These are phyloP conservation scores for Crotalus viridis DNA, from an alignment of 2,113 vertebrate species.

Conservation along the genomic window DNA sequence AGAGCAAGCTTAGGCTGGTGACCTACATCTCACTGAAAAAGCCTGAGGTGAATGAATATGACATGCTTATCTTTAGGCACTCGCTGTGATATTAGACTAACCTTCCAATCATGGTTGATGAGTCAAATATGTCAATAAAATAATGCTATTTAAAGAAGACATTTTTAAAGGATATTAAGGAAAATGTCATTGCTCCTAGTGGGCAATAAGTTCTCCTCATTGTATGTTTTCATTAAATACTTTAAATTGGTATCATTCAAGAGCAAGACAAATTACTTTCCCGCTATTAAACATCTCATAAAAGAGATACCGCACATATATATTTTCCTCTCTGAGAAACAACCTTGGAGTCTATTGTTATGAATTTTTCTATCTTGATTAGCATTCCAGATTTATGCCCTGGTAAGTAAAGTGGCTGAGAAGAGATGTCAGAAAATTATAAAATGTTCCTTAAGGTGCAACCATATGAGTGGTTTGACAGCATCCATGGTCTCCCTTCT, in stretches of 20 bases:
- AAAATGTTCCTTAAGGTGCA: not conserved
- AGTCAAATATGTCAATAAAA: constrained; percentile 39
- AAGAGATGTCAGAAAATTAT: not conserved
- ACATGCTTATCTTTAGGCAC: constrained; percentile 18
- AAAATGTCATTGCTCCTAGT: constrained; percentile 33
- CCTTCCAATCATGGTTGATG: constrained; percentile 21
- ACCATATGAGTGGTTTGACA: not conserved
- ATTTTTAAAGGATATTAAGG: constrained; percentile 19
- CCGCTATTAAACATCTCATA: constrained; percentile 23
- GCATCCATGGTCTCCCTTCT: not conserved
- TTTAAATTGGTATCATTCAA: constrained; percentile 15
- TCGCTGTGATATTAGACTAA: constrained; percentile 32
- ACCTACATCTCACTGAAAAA: not conserved
- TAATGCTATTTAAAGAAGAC: constrained; percentile 32
- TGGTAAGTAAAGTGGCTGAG: not conserved
- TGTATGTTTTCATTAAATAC: constrained; percentile 35
- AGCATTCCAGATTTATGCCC: not conserved
- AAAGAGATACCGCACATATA: not conserved
- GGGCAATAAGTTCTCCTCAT: constrained; percentile 27
- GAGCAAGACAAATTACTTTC: constrained; percentile 20
- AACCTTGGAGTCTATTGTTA: not conserved
- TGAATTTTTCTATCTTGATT: not conserved
- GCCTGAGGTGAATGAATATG: constrained; percentile 19
- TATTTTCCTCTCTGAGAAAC: not conserved
- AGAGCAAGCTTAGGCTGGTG: not conserved